Base-by-base conservation (phyloP, 2,797 vertebrate genomes). In the Arrhamphus sclerolepis region DNA sequence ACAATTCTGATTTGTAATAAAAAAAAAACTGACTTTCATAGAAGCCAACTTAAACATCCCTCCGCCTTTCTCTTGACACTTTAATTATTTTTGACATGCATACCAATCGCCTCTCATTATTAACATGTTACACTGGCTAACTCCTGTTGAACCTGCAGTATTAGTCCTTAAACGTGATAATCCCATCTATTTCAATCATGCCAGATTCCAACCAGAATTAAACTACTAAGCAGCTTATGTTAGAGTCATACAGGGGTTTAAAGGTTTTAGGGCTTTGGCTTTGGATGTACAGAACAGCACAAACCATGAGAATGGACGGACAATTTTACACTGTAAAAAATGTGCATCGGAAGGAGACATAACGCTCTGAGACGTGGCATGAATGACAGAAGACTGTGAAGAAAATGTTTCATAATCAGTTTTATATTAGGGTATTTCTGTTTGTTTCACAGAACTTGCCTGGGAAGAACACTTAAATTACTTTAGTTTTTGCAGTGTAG, bases 151-250 rank as follows among this genome's bases (percentile, higher is more conserved):
- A 83, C 77, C 79, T 51, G 56, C 60, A 38, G 83, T 66, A 69
- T 87, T 84, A 84, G 72, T 71, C 56, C 52, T 57, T 54, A 71
- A 85, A 85, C 11, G 80, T 86, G 81, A 88, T 90, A 90, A 92
- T 90, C 87, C 85, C 75, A 66, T 75, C 69, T 75, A 70, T 69
- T 75, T 81, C 84, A 84, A 89, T 86, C 78, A 85, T 44, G 62
- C 77, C 81, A 88, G 93, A 95, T 94, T 94, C 94, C 93, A 91
- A 85, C 81, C 87, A 76, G 93, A 92, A 94, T 93, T 93, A 93
- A 91, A 90, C 89, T 87, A 93, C 93, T 93, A 94, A 94, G 90
- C 87, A 91, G 89, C 84, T 89, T 90, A 91, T 54, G 82, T 56
- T 83, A 46, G 86, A 90, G 91, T 89, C 83, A 85, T 72, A 82